These are phyloP conservation scores for Mnemiopsis leidyi DNA, from an alignment of 37 sponge, comb jelly and placozoan species.

Conservation along the genomic window DNA sequence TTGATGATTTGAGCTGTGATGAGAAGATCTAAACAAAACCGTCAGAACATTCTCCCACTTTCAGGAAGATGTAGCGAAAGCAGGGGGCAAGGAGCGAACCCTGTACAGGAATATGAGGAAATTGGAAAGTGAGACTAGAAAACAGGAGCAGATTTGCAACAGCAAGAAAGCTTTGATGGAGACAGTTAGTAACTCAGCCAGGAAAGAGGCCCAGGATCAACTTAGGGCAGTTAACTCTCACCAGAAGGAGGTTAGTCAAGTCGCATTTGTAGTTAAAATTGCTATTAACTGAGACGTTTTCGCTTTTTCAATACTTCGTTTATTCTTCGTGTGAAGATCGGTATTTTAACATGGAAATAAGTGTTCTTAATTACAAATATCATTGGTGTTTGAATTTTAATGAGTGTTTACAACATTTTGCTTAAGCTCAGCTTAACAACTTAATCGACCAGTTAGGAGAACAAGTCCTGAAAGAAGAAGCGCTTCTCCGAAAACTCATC, in stretches of 20 bases:
- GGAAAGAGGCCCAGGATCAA: slow-evolving; percentile 27
- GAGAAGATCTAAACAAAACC: no score
- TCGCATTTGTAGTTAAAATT: no score
- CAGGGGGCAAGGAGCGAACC: background rate
- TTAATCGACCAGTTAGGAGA: background rate
- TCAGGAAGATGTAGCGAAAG: slow-evolving; percentile 60
- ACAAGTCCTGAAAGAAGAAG: slow-evolving; percentile 9
- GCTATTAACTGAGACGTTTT: no score
- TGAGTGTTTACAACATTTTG: background rate
- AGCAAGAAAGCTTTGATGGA: slow-evolving; percentile 15
- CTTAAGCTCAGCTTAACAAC: no score
- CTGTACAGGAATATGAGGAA: slow-evolving; percentile 41
- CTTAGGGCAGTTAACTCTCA: background rate
- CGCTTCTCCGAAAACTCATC: background rate
- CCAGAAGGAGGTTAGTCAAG: slow-evolving; percentile 24
- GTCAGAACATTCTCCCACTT: no score
- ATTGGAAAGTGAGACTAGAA: slow-evolving; percentile 53
- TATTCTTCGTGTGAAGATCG: no score
- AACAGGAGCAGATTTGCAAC: slow-evolving; percentile 45
- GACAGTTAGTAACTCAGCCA: background rate
- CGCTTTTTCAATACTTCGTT: no score
- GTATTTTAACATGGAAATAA: no score
- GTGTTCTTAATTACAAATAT: no score
- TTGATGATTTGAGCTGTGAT: no score
- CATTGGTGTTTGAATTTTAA: background rate